phyloP scores from a whole-genome alignment of 2,888 invertebrate genomes.

The Meteorus cinctellus region DNA sequence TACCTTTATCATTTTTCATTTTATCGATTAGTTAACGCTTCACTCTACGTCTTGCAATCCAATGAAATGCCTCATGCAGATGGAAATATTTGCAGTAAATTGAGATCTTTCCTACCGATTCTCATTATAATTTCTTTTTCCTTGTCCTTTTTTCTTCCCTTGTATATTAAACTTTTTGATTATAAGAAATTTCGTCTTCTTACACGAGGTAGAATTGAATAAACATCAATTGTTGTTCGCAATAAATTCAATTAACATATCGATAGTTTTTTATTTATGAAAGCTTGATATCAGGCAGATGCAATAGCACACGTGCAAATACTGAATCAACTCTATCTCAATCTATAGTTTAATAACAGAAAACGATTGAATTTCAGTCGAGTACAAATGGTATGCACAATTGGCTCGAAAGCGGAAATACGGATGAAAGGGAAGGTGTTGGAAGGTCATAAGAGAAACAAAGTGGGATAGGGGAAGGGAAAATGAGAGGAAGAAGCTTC shows the following conservation, averaged over 20 bases:
- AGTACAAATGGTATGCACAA: slow-evolving; percentile 2
- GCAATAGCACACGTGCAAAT: slow-evolving; percentile 30
- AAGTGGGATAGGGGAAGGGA: not conserved
- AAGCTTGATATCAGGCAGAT: slow-evolving; percentile 24
- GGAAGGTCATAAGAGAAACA: not conserved
- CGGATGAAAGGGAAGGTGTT: not conserved
- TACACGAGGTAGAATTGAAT: not conserved
- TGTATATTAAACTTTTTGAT: not conserved
- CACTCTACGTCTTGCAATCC: slow-evolving; percentile 33
- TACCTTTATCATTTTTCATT: slow-evolving; percentile 15
- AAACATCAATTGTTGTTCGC: not conserved
- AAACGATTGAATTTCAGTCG: slow-evolving; percentile 37
- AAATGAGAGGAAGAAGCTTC: not conserved
- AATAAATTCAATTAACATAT: not conserved
- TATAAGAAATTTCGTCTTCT: not conserved
- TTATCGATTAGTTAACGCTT: slow-evolving; percentile 47
- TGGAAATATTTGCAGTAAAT: not conserved
- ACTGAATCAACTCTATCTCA: slow-evolving; percentile 26
- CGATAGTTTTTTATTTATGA: not conserved
- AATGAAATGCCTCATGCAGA: not conserved
- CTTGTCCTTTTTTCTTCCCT: slow-evolving; percentile 3
- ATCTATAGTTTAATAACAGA: slow-evolving; percentile 38
- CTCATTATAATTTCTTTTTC: not conserved
- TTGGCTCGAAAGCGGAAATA: slow-evolving; percentile 6
- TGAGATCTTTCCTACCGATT: not conserved